Evolutionary conservation across 1,140 invertebrate genomes (phyloP).

Genomic region (Holotrichia oblita): DNA sequence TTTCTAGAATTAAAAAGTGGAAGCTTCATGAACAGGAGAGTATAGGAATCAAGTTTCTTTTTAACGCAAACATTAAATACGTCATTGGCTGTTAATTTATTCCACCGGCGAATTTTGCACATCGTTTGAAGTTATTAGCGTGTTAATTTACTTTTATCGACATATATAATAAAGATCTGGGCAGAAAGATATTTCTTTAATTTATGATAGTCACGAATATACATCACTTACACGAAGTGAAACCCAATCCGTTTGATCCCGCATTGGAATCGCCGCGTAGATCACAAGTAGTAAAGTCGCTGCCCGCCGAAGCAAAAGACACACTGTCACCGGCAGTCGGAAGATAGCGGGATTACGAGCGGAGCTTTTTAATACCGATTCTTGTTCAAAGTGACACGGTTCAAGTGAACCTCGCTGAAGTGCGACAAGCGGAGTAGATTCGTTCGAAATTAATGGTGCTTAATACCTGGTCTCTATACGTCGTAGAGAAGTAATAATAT

Average conservation of each 20-base stretch:
- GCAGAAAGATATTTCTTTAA: too few relatives aligned
- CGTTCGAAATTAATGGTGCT: not conserved
- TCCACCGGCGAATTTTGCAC: too few relatives aligned
- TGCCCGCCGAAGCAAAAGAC: not conserved
- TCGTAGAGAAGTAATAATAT: not conserved
- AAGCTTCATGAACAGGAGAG: too few relatives aligned
- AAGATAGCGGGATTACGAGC: not conserved
- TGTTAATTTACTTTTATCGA: too few relatives aligned
- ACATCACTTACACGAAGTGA: not conserved
- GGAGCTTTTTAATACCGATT: not conserved
- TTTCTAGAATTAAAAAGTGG: too few relatives aligned
- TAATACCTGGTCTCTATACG: not conserved
- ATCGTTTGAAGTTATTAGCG: too few relatives aligned
- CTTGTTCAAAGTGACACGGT: not conserved
- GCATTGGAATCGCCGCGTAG: not conserved
- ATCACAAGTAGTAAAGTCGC: not conserved
- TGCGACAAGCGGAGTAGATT: not conserved
- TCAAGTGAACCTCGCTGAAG: not conserved
- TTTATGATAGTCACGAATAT: too few relatives aligned
- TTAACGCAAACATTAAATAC: too few relatives aligned
- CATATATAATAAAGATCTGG: too few relatives aligned
- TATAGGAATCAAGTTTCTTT: too few relatives aligned
- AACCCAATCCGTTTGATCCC: not conserved
- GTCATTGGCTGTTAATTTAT: too few relatives aligned
- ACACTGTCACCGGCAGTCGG: not conserved